Percentiles rank a stretch among this genome's conserved stretches.
Conservation (phyloP, 1,140 invertebrate species). For the Reticulitermes speratus region DNA sequence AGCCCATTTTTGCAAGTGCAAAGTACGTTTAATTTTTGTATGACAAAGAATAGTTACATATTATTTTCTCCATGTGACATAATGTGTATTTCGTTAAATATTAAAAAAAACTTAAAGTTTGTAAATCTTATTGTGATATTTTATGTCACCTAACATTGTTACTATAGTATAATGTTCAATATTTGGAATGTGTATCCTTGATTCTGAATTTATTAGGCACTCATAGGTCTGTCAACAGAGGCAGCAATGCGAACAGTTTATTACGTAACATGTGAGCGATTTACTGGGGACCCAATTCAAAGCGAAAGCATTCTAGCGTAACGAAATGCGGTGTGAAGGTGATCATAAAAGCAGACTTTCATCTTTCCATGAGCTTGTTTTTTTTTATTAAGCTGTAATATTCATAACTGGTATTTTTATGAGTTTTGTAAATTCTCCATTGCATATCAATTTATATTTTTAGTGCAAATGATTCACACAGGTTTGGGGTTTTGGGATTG, state of each 20-base stretch:
- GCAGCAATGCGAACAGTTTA: background rate
- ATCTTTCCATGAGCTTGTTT: background rate
- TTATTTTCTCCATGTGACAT: too few relatives aligned
- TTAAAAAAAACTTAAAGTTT: too few relatives aligned
- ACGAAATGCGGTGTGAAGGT: background rate
- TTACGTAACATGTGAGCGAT: constrained; percentile 6
- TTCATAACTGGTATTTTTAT: background rate
- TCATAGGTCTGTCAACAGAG: background rate
- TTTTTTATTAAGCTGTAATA: background rate
- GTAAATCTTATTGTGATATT: too few relatives aligned
- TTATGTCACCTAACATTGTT: too few relatives aligned
- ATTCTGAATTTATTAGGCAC: background rate
- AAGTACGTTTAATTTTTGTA: too few relatives aligned
- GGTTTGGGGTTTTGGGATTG: background rate
- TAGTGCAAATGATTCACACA: background rate
- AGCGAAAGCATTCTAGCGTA: constrained; percentile 1
- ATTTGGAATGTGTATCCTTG: background rate
- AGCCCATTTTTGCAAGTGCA: too few relatives aligned
- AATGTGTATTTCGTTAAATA: too few relatives aligned
- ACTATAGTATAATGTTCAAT: too few relatives aligned
- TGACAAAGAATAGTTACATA: too few relatives aligned
- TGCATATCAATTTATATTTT: background rate
- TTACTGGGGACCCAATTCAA: background rate
- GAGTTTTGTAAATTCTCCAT: background rate
- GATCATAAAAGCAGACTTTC: background rate